A percentile compares a stretch with the other conserved stretches of the same genome.
Conservation (phyloP, 2,888 invertebrate genomes). For the Drosophila diplacantha region DNA sequence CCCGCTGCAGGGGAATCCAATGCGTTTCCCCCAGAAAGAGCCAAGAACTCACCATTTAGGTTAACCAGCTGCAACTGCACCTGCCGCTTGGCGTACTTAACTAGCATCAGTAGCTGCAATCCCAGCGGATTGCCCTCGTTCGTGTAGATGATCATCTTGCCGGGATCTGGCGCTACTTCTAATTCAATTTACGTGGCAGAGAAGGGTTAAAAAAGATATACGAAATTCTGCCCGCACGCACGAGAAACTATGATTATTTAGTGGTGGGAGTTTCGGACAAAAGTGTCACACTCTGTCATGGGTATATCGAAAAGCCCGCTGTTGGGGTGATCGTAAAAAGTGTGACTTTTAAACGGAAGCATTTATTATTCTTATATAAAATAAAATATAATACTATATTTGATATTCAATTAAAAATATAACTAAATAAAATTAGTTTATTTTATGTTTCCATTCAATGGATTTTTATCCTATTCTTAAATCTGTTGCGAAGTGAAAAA, state of each 20-base stretch:
- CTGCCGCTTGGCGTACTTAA: constrained; percentile 82
- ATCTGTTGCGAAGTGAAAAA: no score
- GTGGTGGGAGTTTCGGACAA: constrained; percentile 8
- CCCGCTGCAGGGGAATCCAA: not conserved
- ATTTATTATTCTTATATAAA: no score
- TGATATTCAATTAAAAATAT: no score
- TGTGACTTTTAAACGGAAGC: no score
- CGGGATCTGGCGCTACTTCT: constrained; percentile 24
- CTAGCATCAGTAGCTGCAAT: constrained; percentile 85
- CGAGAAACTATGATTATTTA: constrained; percentile 41
- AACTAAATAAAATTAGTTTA: no score
- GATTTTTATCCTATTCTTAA: no score
- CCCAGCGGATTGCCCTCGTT: constrained; percentile 88
- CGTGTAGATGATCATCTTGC: constrained; percentile 83
- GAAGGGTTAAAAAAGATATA: constrained; percentile 77
- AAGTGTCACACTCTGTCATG: constrained; percentile 7
- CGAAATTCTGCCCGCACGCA: constrained; percentile 28
- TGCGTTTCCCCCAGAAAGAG: not conserved
- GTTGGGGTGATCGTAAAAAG: no score
- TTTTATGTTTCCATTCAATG: no score
- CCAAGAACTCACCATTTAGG: constrained; percentile 81
- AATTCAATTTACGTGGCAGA: constrained; percentile 70
- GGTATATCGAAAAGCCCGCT: constrained; percentile 1
- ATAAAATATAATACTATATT: no score
- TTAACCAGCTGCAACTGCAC: constrained; percentile 81